Base-by-base conservation (phyloP, 23 tunicate species). In the Ciona savignyi region DNA sequence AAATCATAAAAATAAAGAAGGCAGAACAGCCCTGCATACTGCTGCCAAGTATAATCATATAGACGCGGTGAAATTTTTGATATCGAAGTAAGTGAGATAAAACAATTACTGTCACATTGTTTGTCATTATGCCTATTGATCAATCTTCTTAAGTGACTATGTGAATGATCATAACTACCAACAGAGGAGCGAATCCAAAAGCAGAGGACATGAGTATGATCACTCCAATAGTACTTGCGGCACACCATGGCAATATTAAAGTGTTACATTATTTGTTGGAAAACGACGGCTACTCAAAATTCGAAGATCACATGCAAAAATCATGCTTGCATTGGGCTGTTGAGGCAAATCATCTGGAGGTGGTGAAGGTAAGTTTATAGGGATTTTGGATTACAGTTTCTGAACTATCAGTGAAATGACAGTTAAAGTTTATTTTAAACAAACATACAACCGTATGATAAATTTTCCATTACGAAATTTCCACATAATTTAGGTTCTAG, bases 241-340 rank as follows among this genome's bases (percentile, higher is more conserved):
- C 34, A 1, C 25, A 65, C 15, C 25, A 63, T 75, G 80, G 80
- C n/a, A 32, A 75, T 34, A 27, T 11, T 22, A 22, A 30, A 24
- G 33, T 29, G 25, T 30, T 75, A 19, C 0, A 32, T n/a, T 56
- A 2, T 4, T 23, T 75, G n/a, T 33, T 75, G 30, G 42, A 75
- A 64, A 49, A 21, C 15, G 21, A 63, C 21, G 22, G 51, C 23
- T 30, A 75, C 32, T 11, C 33, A 11, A 15, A 32, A 11, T 60
- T 32, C 28, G 48, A 33, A 32, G 80, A 75, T 30, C 23, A 32
- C 31, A 60, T 63, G 25, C 70, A 34, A 2, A 75, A 56, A 32
- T 63, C 70, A 19, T 75, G 80, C 24, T 32, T 75, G 27, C 80
- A 75, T 32, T 33, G 32, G 56, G 80, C 80, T 63, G 70, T 27